phyloP scores from a whole-genome alignment of 2,113 vertebrate species.

The Rhagologus leucostigma region DNA sequence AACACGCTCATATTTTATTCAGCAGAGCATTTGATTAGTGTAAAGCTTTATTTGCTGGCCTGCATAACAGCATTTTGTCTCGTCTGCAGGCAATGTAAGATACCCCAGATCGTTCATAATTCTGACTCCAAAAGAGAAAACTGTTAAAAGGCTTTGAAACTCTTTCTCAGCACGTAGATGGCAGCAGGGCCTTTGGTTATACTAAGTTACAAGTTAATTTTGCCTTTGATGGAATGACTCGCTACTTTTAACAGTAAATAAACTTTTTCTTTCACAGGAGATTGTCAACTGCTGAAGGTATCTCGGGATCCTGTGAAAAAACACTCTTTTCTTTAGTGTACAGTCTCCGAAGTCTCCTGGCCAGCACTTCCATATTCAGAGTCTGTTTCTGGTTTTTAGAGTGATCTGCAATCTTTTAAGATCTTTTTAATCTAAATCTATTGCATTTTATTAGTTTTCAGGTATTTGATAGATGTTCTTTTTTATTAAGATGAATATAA shows the following conservation, averaged over 20 bases:
- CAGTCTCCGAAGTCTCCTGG: neutral
- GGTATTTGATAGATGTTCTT: neutral
- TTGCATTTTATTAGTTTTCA: neutral
- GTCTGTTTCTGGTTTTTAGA: neutral
- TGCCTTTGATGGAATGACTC: conserved; percentile 25
- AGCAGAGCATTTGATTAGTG: conserved; percentile 49
- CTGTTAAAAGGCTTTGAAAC: conserved; percentile 33
- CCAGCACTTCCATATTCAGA: neutral
- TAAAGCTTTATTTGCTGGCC: conserved; percentile 50
- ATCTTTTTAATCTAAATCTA: neutral
- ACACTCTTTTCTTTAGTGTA: neutral
- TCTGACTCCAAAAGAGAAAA: conserved; percentile 35
- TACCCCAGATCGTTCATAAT: conserved; percentile 41
- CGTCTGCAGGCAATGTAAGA: conserved; percentile 35
- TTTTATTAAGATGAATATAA: neutral
- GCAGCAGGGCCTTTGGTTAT: conserved; percentile 22
- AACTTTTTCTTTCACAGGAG: neutral
- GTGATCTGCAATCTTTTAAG: neutral
- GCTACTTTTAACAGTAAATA: neutral
- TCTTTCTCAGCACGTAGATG: conserved; percentile 29
- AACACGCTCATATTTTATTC: conserved; percentile 46
- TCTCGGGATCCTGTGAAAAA: neutral
- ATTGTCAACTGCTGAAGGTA: neutral
- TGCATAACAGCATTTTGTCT: conserved; percentile 27
- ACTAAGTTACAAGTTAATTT: conserved; percentile 44